Evolutionary conservation across 64 coral and sea anemone genomes (phyloP).

Genomic region (Pachyseris speciosa): DNA sequence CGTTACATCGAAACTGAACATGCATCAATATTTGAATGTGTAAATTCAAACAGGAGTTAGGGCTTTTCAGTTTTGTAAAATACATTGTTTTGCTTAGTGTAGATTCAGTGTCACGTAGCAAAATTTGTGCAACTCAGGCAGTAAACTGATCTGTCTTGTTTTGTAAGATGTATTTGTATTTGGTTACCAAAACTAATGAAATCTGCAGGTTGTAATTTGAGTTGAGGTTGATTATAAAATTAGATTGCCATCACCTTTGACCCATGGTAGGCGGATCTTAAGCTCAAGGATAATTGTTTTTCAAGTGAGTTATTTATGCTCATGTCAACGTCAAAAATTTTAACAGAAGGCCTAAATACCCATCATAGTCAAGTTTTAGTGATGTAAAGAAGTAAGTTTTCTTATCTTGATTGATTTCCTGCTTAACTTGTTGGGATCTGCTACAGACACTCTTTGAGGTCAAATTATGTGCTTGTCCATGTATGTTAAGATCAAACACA

Average conservation of each 20-base stretch:
- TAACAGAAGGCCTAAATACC: neutral
- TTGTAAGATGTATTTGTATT: slow-evolving; percentile 30
- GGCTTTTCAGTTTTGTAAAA: neutral
- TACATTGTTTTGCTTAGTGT: too few relatives aligned
- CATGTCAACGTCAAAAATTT: neutral
- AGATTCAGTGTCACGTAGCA: too few relatives aligned
- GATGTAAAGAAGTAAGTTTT: neutral
- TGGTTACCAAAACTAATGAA: neutral
- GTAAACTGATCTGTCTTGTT: neutral
- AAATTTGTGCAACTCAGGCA: neutral
- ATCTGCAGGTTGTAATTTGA: neutral
- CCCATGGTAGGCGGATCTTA: neutral
- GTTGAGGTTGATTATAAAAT: neutral
- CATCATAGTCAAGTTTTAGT: too few relatives aligned
- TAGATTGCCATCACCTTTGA: neutral
- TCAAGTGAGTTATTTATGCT: neutral
- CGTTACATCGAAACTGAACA: too few relatives aligned
- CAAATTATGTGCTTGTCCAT: neutral
- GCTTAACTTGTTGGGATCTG: neutral
- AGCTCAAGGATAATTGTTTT: neutral
- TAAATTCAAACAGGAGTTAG: neutral
- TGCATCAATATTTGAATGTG: too few relatives aligned
- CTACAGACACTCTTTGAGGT: neutral
- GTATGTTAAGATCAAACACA: neutral
- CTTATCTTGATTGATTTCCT: neutral